Evolutionary conservation across 2,797 vertebrate genomes (phyloP), one percentile per base, ranked within the genome.

Genomic region (Microctenopoma steveboyesi): DNA sequence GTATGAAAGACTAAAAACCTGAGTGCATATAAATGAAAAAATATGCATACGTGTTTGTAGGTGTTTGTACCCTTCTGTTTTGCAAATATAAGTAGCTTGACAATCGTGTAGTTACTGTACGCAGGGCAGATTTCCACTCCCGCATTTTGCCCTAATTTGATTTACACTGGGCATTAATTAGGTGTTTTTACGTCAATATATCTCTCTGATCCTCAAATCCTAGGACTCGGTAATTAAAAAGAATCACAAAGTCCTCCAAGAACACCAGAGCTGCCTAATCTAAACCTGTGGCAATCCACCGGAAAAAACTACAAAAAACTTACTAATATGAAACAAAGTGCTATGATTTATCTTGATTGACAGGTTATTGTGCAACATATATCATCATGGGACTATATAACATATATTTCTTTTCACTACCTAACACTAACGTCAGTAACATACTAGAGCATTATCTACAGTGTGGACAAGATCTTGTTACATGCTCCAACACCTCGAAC

Each of bases 1-100:
- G 51, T 51, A 37, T 60, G 57, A 13, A 28, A 49, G 14, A 56
- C 30, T 15, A 16, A 64, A 45, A 64, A 72, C 40, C 16, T 57
- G 9, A 18, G 46, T 60, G 69, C 27, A 60, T 14, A 59, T 33
- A 51, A 47, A 11, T 59, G 45, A 56, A 47, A n/a, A 65, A 43
- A 66, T 35, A 67, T 22, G 14, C 10, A 2, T 25, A 13, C 25
- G 18, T 18, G 12, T n/a, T 35, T 70, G 4, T 37, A 18, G 15
- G 15, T n/a, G 15, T 15, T 9, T 7, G 10, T 3, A 7, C 4
- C 1, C 8, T 37, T 76, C 4, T 46, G 37, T 67, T 50, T 55
- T 67, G 16, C 8, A 45, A 63, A 58, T 28, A 7, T 15, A 11
- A 27, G 18, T 9, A 18, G 11, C 16, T n/a, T 1, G 25, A 15